Conservation (phyloP, 2,888 invertebrate species). For the Tribolium freemani region DNA sequence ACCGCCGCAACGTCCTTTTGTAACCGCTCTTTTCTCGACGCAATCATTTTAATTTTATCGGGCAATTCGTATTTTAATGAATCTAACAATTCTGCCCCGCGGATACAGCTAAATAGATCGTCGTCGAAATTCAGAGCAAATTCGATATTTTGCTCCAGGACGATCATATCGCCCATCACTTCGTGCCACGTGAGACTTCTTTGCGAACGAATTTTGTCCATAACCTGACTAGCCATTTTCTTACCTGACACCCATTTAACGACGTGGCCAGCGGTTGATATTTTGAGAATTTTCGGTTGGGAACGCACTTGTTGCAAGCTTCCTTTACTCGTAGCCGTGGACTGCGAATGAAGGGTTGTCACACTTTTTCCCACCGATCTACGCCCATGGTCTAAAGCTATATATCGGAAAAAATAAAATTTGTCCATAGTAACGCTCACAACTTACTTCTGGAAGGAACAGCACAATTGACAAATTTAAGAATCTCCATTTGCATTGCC, state of each 20-base stretch:
- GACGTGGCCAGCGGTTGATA: slow-evolving; percentile 26
- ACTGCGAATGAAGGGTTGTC: slow-evolving; percentile 1
- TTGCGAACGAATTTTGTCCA: slow-evolving; percentile 59
- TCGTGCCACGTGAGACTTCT: slow-evolving; percentile 76
- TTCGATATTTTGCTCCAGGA: slow-evolving; percentile 77
- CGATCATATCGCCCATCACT: slow-evolving; percentile 76
- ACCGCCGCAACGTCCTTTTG: slow-evolving; percentile 77
- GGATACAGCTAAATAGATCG: slow-evolving; percentile 77
- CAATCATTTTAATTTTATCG: slow-evolving; percentile 70
- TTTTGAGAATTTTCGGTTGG: slow-evolving; percentile 12
- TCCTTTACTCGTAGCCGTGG: slow-evolving; percentile 1
- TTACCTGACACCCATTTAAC: slow-evolving; percentile 30
- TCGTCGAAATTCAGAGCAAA: slow-evolving; percentile 78
- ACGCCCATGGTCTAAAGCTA: background rate
- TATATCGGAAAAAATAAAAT: slow-evolving; percentile 16
- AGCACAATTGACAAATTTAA: slow-evolving; percentile 69
- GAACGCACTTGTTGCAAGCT: slow-evolving; percentile 27
- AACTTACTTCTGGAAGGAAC: slow-evolving; percentile 39
- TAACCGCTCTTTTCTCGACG: slow-evolving; percentile 76
- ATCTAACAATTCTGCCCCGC: slow-evolving; percentile 83
- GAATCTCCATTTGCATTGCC: slow-evolving; percentile 78
- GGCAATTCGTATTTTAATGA: slow-evolving; percentile 76
- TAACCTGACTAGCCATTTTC: slow-evolving; percentile 52
- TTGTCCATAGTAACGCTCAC: background rate
- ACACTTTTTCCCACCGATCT: background rate